Conservation (phyloP, 92 coral and sea anemone species). For the Palythoa grandis region DNA sequence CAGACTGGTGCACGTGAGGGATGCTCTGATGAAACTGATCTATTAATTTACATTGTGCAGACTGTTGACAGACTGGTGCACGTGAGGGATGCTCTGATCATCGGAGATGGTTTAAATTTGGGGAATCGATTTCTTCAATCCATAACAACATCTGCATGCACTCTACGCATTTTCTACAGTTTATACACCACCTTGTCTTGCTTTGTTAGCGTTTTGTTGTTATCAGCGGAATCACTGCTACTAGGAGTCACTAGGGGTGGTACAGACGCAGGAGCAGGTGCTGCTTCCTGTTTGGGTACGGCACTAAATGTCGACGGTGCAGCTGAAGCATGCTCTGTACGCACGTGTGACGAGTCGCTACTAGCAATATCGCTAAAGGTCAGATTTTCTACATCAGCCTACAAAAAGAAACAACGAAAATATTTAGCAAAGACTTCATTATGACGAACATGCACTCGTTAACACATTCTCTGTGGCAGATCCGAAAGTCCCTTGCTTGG, state of each 20-base stretch:
- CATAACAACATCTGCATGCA: background rate
- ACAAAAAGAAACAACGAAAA: background rate
- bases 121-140: background rate
- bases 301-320: slow-evolving; percentile 44
- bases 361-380: slow-evolving; percentile 47
- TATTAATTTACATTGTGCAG: no score
- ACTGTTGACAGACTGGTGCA: no score
- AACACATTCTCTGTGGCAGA: no score
- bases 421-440: no score
- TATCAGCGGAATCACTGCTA: slow-evolving; percentile 33
- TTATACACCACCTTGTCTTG: slow-evolving; percentile 66
- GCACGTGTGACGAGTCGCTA: slow-evolving; percentile 18
- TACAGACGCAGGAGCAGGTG: slow-evolving; percentile 50
- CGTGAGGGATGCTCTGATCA: no score
- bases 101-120: background rate
- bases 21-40: no score
- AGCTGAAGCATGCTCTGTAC: slow-evolving; percentile 42
- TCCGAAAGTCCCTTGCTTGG: no score
- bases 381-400: slow-evolving; percentile 81
- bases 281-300: slow-evolving; percentile 54
- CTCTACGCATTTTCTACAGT: background rate
- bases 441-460: no score
- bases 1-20: no score
- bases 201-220: slow-evolving; percentile 24
- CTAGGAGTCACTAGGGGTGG: slow-evolving; percentile 22